Base-by-base conservation (phyloP, 2,888 invertebrate genomes). In the Bhutanitis thaidina region DNA sequence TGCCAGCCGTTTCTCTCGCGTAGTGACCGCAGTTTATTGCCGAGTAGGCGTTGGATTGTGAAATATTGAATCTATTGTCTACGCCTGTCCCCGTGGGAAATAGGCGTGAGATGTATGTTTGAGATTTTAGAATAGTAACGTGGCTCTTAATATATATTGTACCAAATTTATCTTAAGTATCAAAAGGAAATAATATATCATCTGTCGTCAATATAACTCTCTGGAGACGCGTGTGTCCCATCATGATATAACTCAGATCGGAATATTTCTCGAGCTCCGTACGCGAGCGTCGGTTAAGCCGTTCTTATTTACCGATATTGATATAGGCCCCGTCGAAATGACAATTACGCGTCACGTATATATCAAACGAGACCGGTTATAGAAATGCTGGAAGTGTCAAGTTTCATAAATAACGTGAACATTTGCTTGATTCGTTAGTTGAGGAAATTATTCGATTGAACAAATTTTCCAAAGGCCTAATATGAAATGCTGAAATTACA, bases 301-400 rank as follows among this genome's bases (percentile, higher is more conserved):
- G 70, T 67, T 64, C 54, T 70, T 74, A 78, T 77, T 78, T 77
- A 77, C 77, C 70, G 76, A 68, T 80, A 81, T 82, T 74, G 80
- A 77, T 78, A 79, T 70, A 65, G 65, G 61, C 64, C 60, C 60
- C 62, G 57, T 61, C 69, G 64, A 71, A 74, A 71, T 71, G 75
- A 74, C 80, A 79, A 81, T 82, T 81, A 81, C 75, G 67, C 44
- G 53, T 43, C 49, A 38, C 47, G 51, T 39, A 45, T 47, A 38
- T 40, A 34, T 29, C 40, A 38, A 20, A 20, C 41, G 9, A 1
- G 7, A 35, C 0, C 9, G 8, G 40, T 41, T 29, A 15, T 39
- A 52, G 10, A 43, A n/a, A 38, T 29, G 10, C 51, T 50, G n/a
- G 49, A 50, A 39, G 15, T 39, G 29, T 1, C 20, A 27, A 27